Percentiles rank a stretch among this genome's conserved stretches.
These are phyloP conservation scores for Salpingus planirostris DNA, from an alignment of 2,888 invertebrate species.

Conservation along the genomic window DNA sequence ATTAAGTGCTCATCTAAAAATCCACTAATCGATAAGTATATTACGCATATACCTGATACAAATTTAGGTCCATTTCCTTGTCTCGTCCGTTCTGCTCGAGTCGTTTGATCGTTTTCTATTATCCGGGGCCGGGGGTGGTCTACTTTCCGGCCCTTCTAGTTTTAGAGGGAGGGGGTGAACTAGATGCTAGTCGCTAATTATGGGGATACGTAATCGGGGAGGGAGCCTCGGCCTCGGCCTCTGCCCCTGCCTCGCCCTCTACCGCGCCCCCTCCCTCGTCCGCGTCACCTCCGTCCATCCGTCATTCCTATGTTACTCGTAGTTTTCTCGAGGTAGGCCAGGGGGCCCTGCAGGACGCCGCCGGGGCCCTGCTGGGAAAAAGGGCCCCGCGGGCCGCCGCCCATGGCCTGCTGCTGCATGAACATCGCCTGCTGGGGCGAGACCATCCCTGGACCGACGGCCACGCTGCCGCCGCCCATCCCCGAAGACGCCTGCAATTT, in stretches of 20 bases:
- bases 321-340: constrained; percentile 82
- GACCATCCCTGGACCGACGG: constrained; percentile 37
- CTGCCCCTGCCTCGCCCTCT: constrained; percentile 68
- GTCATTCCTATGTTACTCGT: constrained; percentile 84
- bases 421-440: constrained; percentile 48
- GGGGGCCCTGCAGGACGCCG: constrained; percentile 66
- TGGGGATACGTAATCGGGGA: constrained; percentile 39
- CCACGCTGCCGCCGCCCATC: constrained; percentile 31
- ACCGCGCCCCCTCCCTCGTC: constrained; percentile 75
- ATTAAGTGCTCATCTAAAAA: no score
- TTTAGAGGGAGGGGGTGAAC: background rate
- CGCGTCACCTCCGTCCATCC: constrained; percentile 78
- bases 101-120: no score
- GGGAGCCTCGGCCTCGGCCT: constrained; percentile 58
- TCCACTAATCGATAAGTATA: no score
- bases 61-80: no score
- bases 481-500: constrained; percentile 34
- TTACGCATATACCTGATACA: no score
- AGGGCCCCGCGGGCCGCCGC: constrained; percentile 43
- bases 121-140: no score
- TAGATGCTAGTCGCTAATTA: constrained; percentile 16
- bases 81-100: no score
- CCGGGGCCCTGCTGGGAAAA: constrained; percentile 44
- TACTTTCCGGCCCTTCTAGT: no score
- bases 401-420: constrained; percentile 45